phyloP scores from a whole-genome alignment of 2,797 vertebrate species.

The Amphiprion clarkii region DNA sequence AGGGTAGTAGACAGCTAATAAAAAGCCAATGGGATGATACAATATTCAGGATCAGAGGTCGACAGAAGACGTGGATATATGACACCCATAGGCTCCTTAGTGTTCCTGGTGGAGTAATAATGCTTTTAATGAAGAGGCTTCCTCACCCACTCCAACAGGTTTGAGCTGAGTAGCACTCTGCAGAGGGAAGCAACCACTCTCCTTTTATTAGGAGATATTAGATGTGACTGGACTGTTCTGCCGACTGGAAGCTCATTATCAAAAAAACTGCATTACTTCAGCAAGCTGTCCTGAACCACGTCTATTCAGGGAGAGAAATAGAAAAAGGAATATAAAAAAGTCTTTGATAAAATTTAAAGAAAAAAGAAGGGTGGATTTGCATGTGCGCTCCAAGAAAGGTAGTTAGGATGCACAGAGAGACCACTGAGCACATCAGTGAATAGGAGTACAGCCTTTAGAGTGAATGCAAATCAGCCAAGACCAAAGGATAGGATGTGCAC shows the following conservation, averaged over 20 bases:
- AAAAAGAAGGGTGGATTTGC: constrained; percentile 25
- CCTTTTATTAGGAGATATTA: constrained; percentile 65
- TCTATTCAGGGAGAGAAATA: constrained; percentile 21
- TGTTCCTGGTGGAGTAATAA: constrained; percentile 50
- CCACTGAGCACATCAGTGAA: constrained; percentile 39
- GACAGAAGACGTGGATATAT: constrained; percentile 39
- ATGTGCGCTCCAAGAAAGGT: constrained; percentile 41
- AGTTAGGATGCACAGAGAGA: constrained; percentile 48
- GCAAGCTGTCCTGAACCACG: constrained; percentile 42
- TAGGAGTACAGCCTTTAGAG: constrained; percentile 42
- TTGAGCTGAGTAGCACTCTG: constrained; percentile 49
- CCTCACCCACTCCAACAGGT: constrained; percentile 40
- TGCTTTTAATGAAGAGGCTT: constrained; percentile 52
- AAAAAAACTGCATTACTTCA: constrained; percentile 54
- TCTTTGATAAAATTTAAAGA: constrained; percentile 35
- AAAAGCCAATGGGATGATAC: background rate
- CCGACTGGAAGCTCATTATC: constrained; percentile 61
- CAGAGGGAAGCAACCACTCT: constrained; percentile 52
- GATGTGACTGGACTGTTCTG: constrained; percentile 57
- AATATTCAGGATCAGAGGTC: constrained; percentile 52
- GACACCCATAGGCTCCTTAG: constrained; percentile 1
- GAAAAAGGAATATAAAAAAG: constrained; percentile 38
- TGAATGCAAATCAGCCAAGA: constrained; percentile 64
- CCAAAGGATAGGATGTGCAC: constrained; percentile 51
- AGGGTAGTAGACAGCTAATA: constrained; percentile 17